Evolutionary conservation across 2,797 vertebrate species (phyloP).

Genomic region (Acanthornis magna): DNA sequence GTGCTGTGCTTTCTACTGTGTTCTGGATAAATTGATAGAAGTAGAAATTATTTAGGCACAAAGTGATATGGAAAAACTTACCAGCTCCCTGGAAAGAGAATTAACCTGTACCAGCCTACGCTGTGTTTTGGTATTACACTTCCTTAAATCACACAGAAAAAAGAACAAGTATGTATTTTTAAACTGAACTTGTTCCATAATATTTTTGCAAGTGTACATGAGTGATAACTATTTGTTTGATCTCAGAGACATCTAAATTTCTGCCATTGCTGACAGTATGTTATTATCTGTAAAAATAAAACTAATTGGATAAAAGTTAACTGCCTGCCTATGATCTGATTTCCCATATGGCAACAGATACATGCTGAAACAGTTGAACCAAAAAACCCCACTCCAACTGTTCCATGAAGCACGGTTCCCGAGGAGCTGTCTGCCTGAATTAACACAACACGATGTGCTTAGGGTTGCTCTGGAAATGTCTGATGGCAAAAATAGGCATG

Average conservation of each 20-base stretch:
- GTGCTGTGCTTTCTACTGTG: background rate
- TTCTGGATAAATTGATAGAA: background rate
- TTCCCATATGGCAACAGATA: constrained; percentile 36
- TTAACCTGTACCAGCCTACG: background rate
- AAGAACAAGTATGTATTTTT: fast-evolving
- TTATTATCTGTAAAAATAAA: background rate
- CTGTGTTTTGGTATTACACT: background rate
- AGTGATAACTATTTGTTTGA: background rate
- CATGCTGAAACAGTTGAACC: constrained; percentile 14
- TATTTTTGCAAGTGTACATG: background rate
- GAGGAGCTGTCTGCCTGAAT: constrained; percentile 49
- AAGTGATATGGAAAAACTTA: background rate
- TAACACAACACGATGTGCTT: background rate
- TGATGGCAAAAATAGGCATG: constrained; percentile 18
- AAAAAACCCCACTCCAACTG: constrained; percentile 42
- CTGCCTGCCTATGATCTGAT: background rate
- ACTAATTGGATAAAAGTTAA: background rate
- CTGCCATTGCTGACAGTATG: background rate
- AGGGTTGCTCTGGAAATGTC: background rate
- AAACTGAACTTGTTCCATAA: background rate
- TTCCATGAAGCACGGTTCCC: background rate
- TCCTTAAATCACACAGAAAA: background rate
- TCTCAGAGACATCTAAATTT: background rate
- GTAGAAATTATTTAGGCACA: background rate
- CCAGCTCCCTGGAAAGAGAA: background rate